These are phyloP conservation scores for Lagenorhynchus albirostris DNA, from an alignment of 2,113 vertebrate genomes.

Conservation along the genomic window DNA sequence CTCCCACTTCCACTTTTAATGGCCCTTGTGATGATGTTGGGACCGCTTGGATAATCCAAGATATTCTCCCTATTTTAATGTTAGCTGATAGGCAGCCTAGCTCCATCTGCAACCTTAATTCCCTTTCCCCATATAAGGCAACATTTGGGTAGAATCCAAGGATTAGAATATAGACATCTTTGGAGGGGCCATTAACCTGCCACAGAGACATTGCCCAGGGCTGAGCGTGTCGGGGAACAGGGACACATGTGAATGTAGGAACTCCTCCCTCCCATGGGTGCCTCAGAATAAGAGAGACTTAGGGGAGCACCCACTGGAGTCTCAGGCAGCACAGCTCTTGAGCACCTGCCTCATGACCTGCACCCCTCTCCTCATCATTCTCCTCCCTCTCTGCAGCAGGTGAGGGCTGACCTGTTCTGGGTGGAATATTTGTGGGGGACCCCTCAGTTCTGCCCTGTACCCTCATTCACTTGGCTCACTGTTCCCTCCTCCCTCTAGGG, in stretches of 20 bases:
- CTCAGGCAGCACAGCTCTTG: background rate
- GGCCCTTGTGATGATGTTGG: background rate
- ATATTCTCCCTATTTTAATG: background rate
- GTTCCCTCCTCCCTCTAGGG: background rate
- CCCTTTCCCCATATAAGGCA: background rate
- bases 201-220: background rate
- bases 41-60: background rate
- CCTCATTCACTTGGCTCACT: too few relatives aligned
- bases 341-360: background rate
- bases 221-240: background rate
- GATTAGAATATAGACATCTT: background rate
- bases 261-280: background rate
- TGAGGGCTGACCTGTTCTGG: background rate
- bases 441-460: background rate
- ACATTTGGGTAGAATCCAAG: background rate
- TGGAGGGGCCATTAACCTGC: background rate
- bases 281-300: background rate
- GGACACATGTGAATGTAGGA: background rate
- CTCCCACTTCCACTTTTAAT: background rate
- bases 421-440: background rate
- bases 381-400: background rate
- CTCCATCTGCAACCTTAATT: background rate
- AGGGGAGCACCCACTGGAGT: background rate
- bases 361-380: background rate
- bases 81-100: background rate